These are phyloP conservation scores for Xiphophorus hellerii DNA, from an alignment of 2,113 vertebrate species.

Conservation along the genomic window DNA sequence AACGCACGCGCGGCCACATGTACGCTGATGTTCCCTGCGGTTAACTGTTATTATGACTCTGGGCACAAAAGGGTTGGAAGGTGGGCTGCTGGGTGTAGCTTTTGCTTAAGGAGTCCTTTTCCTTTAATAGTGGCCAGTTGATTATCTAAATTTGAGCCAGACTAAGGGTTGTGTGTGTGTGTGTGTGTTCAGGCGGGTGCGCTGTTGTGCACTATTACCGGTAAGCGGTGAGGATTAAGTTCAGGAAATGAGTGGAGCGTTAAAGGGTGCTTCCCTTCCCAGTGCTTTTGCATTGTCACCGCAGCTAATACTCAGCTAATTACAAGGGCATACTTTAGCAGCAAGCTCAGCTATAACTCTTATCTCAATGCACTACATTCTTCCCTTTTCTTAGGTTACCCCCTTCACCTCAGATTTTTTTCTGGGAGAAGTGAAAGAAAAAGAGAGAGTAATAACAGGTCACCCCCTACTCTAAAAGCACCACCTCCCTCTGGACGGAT, in stretches of 20 bases:
- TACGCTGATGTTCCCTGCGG: slow-evolving; percentile 34
- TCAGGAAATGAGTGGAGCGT: slow-evolving; percentile 80
- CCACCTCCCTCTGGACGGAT: slow-evolving; percentile 68
- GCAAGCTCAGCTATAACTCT: slow-evolving; percentile 66
- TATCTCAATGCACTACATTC: slow-evolving; percentile 44
- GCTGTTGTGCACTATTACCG: slow-evolving; percentile 64
- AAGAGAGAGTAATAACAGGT: slow-evolving; percentile 76
- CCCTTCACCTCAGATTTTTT: slow-evolving; percentile 69
- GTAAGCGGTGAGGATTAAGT: slow-evolving; percentile 77
- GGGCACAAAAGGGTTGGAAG: slow-evolving; percentile 60
- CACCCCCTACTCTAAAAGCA: slow-evolving; percentile 64
- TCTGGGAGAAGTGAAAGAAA: slow-evolving; percentile 64
- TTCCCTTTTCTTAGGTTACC: slow-evolving; percentile 70
- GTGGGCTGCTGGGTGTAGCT: slow-evolving; percentile 61
- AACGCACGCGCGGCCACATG: neutral
- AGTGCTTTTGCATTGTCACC: slow-evolving; percentile 71
- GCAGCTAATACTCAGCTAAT: slow-evolving; percentile 78
- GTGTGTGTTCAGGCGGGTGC: slow-evolving; percentile 47
- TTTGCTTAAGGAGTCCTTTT: slow-evolving; percentile 48
- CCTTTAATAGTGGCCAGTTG: slow-evolving; percentile 60
- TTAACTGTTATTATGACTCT: slow-evolving; percentile 55
- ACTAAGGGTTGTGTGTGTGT: slow-evolving; percentile 37
- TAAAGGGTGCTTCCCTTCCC: slow-evolving; percentile 73
- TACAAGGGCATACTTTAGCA: slow-evolving; percentile 81
- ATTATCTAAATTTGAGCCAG: slow-evolving; percentile 59